Conservation (phyloP, 2,113 vertebrate species). For the Pantherophis guttatus region DNA sequence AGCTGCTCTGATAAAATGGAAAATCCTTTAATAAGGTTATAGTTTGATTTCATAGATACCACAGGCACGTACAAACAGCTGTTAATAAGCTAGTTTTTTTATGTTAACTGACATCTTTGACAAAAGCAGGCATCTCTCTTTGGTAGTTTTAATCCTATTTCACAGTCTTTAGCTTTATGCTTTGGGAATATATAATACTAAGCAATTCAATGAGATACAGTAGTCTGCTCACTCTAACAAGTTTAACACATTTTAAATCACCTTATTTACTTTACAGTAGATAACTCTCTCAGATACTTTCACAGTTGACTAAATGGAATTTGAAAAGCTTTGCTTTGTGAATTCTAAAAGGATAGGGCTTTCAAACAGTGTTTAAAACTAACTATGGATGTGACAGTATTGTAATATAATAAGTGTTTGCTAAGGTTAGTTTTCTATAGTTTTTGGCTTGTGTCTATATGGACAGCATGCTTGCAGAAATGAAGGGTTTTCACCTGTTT, state of each 20-base stretch:
- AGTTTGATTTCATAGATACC: neutral
- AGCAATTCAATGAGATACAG: neutral
- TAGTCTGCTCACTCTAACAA: neutral
- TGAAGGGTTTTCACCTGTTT: neutral
- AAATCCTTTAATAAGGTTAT: neutral
- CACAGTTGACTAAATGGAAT: neutral
- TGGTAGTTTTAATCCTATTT: neutral
- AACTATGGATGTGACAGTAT: neutral
- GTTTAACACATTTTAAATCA: slow-evolving; percentile 4
- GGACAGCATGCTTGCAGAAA: neutral
- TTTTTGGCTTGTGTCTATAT: neutral
- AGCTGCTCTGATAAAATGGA: neutral
- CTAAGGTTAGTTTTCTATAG: neutral
- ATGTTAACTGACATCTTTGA: neutral
- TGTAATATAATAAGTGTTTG: neutral
- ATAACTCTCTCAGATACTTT: neutral
- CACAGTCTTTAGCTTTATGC: neutral
- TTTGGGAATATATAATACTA: neutral
- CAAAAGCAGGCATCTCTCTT: neutral
- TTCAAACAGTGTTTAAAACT: neutral
- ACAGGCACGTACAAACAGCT: neutral
- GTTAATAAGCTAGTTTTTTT: neutral
- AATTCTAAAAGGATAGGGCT: neutral
- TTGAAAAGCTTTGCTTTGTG: neutral
- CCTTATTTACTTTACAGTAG: neutral